Percentiles rank a stretch among this genome's conserved stretches.
These are phyloP conservation scores for Pinctada fucata DNA, from an alignment of 2,888 invertebrate genomes.

Conservation along the genomic window DNA sequence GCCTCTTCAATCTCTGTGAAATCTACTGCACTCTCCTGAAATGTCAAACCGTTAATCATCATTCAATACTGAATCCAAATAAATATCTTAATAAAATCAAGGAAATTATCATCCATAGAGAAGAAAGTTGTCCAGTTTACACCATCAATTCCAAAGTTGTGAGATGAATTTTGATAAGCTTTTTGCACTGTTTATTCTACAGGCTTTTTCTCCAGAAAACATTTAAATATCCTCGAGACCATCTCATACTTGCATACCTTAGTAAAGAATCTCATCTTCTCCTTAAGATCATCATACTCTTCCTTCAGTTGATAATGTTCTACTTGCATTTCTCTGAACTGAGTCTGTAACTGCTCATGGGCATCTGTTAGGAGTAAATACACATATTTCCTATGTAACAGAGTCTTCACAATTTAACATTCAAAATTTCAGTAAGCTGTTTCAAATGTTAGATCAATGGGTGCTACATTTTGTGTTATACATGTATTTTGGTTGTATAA, in stretches of 20 bases:
- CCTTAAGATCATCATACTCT: constrained; percentile 74
- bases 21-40: constrained; percentile 76
- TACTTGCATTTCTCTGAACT: constrained; percentile 70
- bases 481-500: too few species aligned
- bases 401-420: too few species aligned
- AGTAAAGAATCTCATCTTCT: constrained; percentile 77
- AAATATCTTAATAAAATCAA: not conserved
- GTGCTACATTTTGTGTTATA: too few species aligned
- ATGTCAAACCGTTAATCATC: constrained; percentile 11
- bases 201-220: too few species aligned
- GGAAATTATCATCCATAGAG: not conserved
- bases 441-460: too few species aligned
- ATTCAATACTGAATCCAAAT: not conserved
- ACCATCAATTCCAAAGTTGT: too few species aligned
- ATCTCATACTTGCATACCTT: constrained; percentile 62
- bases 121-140: not conserved
- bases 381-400: too few species aligned
- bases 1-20: constrained; percentile 77
- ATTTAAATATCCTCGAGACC: too few species aligned
- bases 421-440: too few species aligned
- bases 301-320: constrained; percentile 74
- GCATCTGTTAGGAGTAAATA: constrained; percentile 44
- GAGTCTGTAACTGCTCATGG: constrained; percentile 71
- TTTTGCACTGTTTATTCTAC: too few species aligned
- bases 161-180: too few species aligned